Evolutionary conservation across 1,140 invertebrate genomes (phyloP).

Genomic region (Cydia fagiglandana): DNA sequence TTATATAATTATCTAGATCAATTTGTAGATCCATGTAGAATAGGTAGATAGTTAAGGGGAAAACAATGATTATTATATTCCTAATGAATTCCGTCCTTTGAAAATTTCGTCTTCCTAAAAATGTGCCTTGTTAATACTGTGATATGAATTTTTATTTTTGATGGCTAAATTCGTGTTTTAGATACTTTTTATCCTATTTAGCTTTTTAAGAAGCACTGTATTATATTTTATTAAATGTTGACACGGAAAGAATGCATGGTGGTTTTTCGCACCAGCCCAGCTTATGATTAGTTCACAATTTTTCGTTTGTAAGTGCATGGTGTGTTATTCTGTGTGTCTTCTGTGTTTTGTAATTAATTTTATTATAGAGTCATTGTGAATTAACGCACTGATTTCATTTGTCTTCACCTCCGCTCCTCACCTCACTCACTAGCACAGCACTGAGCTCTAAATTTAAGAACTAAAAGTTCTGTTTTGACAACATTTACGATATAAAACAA

Average conservation of each 20-base stretch:
- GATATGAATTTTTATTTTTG: constrained; percentile 27
- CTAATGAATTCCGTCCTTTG: constrained; percentile 20
- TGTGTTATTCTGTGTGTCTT: constrained; percentile 71
- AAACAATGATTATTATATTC: not conserved
- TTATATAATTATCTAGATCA: not conserved
- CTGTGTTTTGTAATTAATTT: constrained; percentile 76
- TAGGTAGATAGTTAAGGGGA: not conserved
- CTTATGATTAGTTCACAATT: constrained; percentile 62
- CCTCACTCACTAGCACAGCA: constrained; percentile 50
- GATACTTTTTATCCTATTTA: constrained; percentile 2
- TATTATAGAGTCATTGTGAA: constrained; percentile 70
- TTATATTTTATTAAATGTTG: constrained; percentile 44
- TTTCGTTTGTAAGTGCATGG: constrained; percentile 75
- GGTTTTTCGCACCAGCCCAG: constrained; percentile 60
- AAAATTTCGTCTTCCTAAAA: constrained; percentile 15
- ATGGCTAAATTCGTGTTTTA: constrained; percentile 7
- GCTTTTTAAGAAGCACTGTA: constrained; percentile 14
- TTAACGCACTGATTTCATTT: constrained; percentile 78
- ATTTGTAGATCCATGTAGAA: not conserved
- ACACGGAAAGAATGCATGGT: constrained; percentile 66
- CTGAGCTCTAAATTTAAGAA: constrained; percentile 35
- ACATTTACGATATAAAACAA: not conserved
- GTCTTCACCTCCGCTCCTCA: constrained; percentile 61
- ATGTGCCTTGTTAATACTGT: constrained; percentile 22
- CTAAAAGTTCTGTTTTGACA: constrained; percentile 24